Percentiles rank a stretch among this genome's conserved stretches.
These are phyloP conservation scores for Drosophila virilis DNA, from an alignment of 1,140 invertebrate species.

Conservation along the genomic window DNA sequence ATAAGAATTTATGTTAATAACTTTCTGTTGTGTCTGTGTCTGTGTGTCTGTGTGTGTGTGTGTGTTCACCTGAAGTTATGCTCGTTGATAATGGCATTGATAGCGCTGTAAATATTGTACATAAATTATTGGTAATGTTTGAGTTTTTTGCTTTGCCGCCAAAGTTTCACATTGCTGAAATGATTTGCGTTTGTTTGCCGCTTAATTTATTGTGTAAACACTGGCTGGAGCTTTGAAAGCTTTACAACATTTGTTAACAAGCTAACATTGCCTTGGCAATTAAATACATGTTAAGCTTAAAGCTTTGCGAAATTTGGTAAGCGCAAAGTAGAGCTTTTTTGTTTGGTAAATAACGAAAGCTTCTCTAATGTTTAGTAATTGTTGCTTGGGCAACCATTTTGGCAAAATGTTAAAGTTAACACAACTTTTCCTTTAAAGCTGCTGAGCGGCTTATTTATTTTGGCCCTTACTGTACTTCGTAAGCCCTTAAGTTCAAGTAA, in stretches of 20 bases:
- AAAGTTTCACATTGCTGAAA: constrained; percentile 19
- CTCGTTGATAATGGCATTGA: constrained; percentile 77
- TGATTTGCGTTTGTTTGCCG: constrained; percentile 16
- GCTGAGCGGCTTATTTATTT: not conserved
- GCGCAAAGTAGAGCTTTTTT: constrained; percentile 6
- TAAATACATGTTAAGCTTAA: not conserved
- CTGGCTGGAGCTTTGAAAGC: constrained; percentile 39
- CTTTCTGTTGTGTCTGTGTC: constrained; percentile 51
- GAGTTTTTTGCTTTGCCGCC: constrained; percentile 1
- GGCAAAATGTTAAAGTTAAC: too few species aligned
- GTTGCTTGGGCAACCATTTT: not conserved
- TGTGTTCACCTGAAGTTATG: constrained; percentile 53
- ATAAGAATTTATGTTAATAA: constrained; percentile 79
- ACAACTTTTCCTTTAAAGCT: too few species aligned
- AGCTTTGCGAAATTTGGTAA: constrained; percentile 18
- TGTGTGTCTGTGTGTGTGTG: constrained; percentile 2
- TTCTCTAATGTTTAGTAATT: not conserved
- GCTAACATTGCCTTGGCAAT: not conserved
- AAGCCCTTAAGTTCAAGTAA: not conserved
- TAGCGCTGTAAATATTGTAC: constrained; percentile 70
- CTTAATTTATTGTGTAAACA: constrained; percentile 39
- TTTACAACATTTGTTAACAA: constrained; percentile 25
- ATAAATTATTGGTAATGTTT: constrained; percentile 47
- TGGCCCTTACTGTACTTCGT: not conserved
- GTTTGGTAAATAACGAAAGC: not conserved